phyloP scores from a whole-genome alignment of 2,113 vertebrate genomes.

The Notiomystis cincta region DNA sequence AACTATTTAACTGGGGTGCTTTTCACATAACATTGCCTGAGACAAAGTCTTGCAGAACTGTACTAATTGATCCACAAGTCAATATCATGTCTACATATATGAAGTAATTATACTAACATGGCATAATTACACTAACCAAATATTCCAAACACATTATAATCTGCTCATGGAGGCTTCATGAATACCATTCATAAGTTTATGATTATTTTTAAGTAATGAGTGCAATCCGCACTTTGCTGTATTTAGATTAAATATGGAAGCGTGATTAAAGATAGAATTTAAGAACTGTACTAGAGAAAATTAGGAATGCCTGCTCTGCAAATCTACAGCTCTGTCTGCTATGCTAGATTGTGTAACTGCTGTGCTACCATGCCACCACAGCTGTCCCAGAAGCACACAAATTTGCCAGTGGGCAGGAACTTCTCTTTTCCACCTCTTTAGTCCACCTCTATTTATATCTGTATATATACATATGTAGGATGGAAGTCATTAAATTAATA shows the following conservation, averaged over 20 bases:
- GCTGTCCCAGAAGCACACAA: neutral
- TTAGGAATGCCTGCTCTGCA: neutral
- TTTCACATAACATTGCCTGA: neutral
- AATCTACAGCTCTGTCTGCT: neutral
- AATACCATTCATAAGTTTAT: neutral
- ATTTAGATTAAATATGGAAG: neutral
- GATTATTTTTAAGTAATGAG: neutral
- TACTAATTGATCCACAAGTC: neutral
- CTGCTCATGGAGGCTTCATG: neutral
- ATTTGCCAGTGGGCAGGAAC: neutral
- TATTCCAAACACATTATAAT: neutral
- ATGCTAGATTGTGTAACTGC: neutral
- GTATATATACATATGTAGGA: neutral
- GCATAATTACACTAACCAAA: neutral
- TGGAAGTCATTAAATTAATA: neutral
- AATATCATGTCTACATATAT: neutral
- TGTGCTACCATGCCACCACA: rapidly evolving
- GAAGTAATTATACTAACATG: neutral
- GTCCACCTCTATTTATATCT: neutral
- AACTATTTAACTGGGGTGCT: neutral
- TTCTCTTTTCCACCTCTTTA: neutral
- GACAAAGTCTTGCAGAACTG: neutral
- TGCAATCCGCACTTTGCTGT: neutral
- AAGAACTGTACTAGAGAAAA: neutral
- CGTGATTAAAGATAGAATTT: neutral